Percentiles rank a stretch among this genome's conserved stretches.
These are phyloP conservation scores for Hyles vespertilio DNA, from an alignment of 1,140 invertebrate genomes.

Conservation along the genomic window DNA sequence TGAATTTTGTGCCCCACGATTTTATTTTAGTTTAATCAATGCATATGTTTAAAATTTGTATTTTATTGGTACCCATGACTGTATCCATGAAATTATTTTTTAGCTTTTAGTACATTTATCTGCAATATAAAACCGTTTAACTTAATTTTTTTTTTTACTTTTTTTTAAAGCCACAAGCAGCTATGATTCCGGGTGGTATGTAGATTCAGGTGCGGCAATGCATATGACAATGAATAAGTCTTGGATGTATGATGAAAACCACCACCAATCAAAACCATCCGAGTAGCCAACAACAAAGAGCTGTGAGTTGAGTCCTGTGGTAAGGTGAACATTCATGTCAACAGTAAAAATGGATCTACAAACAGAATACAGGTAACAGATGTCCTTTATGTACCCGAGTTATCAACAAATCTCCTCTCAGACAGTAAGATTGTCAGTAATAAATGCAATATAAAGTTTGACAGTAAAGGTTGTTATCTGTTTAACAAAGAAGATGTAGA, in stretches of 20 bases:
- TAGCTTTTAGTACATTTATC: no score
- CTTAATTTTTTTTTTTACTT: no score
- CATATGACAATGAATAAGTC: conserved; percentile 11
- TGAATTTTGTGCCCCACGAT: no score
- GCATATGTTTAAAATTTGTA: no score
- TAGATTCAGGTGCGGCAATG: conserved; percentile 4
- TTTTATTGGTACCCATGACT: no score
- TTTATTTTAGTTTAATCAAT: no score
- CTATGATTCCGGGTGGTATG: neutral
- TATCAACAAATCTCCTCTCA: conserved; percentile 38
- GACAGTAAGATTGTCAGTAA: conserved; percentile 32
- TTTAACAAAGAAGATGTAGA: no score
- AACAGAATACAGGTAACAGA: conserved; percentile 25
- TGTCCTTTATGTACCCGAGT: conserved; percentile 36
- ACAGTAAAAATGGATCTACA: conserved; percentile 13
- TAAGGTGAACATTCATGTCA: conserved; percentile 21
- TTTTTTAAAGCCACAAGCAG: no score
- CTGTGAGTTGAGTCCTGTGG: conserved; percentile 21
- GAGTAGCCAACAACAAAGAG: conserved; percentile 29
- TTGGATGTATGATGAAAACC: neutral
- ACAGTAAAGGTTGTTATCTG: no score
- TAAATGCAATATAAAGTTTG: no score
- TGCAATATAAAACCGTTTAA: no score
- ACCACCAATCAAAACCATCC: conserved; percentile 25
- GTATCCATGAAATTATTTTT: no score